Evolutionary conservation across 2,797 vertebrate genomes (phyloP), one percentile per base, ranked within the genome.

Genomic region (Centroberyx gerrardi): DNA sequence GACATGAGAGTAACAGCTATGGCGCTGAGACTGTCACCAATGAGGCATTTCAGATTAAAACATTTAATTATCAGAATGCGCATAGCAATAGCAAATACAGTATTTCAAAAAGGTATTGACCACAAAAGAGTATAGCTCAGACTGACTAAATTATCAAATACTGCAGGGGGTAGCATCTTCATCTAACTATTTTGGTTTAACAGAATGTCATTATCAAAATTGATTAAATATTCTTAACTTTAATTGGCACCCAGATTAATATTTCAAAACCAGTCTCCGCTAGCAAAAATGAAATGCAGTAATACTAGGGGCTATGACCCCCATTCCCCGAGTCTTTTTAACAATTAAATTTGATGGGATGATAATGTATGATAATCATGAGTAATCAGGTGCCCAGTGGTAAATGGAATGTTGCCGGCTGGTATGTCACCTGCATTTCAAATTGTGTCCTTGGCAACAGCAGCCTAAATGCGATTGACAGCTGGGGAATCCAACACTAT

Each of bases 311-410:
- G 94, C 94, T 83, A 88, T 90, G 87, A 90, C 87, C 86, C 88
- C 79, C 81, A 67, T 76, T 69, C 33, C 33, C 72, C 63, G 33
- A 56, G 71, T 78, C 94, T 93, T 67, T 95, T 96, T 95, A 96
- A 96, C 96, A 96, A 97, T 96, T 97, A 96, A 95, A 96, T 96
- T 93, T 97, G 97, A 97, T 97, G 95, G 94, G 96, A 97, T 98
- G 97, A 97, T 98, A 98, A 99, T 98, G 90, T 96, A 98, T 97
- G 97, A 96, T 97, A 97, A 98, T 98, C 95, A 94, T 83, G 93
- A 95, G 96, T 96, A 97, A 97, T 97, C 96, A 97, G 95, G 95
- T 95, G 94, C 95, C 95, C 93, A 94, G 90, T 91, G 94, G 94
- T 96, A 97, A 97, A 96, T 92, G 94, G 94, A 80, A 96, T 93